A percentile compares a stretch with the other conserved stretches of the same genome.
Conservation (phyloP, 2,888 invertebrate species). For the Augochlorella aurata region DNA sequence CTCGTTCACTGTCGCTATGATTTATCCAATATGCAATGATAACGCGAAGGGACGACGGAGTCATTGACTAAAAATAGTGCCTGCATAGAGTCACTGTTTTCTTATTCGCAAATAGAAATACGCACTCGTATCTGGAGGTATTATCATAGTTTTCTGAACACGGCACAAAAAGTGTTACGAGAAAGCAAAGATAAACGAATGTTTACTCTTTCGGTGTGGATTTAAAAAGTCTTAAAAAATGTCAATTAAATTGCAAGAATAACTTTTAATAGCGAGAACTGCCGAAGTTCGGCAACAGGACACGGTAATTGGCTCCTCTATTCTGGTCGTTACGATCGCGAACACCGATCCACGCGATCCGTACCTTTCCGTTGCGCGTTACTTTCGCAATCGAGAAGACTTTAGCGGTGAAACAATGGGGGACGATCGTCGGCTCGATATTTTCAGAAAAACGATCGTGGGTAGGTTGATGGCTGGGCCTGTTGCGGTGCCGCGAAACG, state of each 20-base stretch:
- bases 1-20: neutral
- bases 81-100: neutral
- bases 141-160: neutral
- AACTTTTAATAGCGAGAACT: too few relatives aligned
- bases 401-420: slow-evolving; percentile 19
- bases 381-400: slow-evolving; percentile 34
- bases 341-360: too few relatives aligned
- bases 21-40: neutral
- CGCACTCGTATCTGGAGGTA: neutral
- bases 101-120: neutral
- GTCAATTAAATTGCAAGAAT: too few relatives aligned
- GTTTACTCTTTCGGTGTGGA: too few relatives aligned
- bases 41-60: neutral
- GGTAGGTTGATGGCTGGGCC: slow-evolving; percentile 32
- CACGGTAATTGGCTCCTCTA: too few relatives aligned
- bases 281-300: too few relatives aligned
- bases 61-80: neutral
- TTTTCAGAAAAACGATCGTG: slow-evolving; percentile 35
- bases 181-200: neutral
- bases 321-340: too few relatives aligned
- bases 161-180: neutral
- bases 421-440: slow-evolving; percentile 24
- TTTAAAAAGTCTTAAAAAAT: too few relatives aligned
- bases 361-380: neutral
- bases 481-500: neutral